Evolutionary conservation across 2,888 invertebrate species (phyloP), one percentile per base, ranked within the genome.

Genomic region (Dichetophora obliterata): DNA sequence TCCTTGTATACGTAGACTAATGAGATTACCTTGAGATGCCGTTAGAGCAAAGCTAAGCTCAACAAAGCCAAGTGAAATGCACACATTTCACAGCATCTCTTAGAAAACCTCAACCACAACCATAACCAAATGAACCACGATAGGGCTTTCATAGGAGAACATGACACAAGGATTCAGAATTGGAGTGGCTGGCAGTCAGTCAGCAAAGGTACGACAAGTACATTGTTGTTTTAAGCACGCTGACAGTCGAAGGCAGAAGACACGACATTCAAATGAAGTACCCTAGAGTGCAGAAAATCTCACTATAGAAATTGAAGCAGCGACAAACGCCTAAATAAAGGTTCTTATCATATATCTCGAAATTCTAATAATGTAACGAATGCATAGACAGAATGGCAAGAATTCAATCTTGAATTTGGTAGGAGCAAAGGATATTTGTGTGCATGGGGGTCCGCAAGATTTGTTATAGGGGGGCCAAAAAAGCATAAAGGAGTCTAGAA

Each of bases 321-420:
- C 16, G 66, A 27, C 11, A 6, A 48, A 22, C 19, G 31, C 16
- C 8, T 54, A 22, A 54, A 31, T 31, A 16, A 22, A 48, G 16
- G 68, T 48, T 68, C 48, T 48, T 68, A 68, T 68, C 68, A 68
- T 68, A 22, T 50, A 68, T 48, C 43, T 68, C 24, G 68, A 68
- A 68, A 68, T 68, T 50, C 50, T 50, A 68, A 68, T 68, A 68
- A 68, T 68, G 68, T 50, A 68, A 37, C 19, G 37, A 43, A 14
- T 43, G 43, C 11, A 11, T 14, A 43, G 43, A 43, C 43, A 43
- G 43, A 43, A 43, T 43, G 43, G 43, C 11, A 43, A 43, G 11
- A 43, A 43, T 43, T 11, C 43, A 43, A 43, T 11, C 14, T 2
- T 43, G 43, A 11, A 43, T 43, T 43, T 43, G 43, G 43, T 14